Evolutionary conservation across 2,113 vertebrate species (phyloP).

Genomic region (Paradisaea rubra): DNA sequence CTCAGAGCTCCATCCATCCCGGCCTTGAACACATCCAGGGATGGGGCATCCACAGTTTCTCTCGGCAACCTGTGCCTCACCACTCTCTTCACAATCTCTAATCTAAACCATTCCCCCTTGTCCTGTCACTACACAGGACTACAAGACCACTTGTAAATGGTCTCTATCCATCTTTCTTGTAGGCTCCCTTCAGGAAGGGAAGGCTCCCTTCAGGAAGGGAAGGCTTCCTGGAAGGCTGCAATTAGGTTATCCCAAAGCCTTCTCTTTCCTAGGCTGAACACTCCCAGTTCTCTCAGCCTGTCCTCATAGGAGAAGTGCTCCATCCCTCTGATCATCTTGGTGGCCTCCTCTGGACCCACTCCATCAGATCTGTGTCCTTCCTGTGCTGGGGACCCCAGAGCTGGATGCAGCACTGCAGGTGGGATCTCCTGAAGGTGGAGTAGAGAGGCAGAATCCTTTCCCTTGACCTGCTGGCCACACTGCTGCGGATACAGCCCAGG

Average conservation of each 20-base stretch:
- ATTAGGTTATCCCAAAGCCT: neutral
- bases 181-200: neutral
- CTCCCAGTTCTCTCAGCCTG: neutral
- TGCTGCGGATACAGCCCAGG: neutral
- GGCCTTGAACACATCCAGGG: neutral
- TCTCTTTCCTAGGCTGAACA: neutral
- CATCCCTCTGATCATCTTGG: neutral
- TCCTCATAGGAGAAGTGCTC: neutral
- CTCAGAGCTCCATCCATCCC: neutral
- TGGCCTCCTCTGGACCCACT: neutral
- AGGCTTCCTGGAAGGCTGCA: neutral
- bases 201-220: neutral
- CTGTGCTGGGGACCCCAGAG: neutral
- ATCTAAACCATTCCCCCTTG: neutral
- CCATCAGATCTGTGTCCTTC: neutral
- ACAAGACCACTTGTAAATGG: neutral
- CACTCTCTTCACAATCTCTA: neutral
- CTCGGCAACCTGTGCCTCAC: neutral
- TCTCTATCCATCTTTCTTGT: neutral
- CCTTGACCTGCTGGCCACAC: neutral
- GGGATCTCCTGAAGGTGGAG: neutral
- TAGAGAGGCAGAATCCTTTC: neutral
- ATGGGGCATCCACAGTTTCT: neutral
- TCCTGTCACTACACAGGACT: neutral
- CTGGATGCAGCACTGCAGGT: neutral